phyloP scores from a whole-genome alignment of 1,140 invertebrate genomes.

The Rhagoletis pomonella region DNA sequence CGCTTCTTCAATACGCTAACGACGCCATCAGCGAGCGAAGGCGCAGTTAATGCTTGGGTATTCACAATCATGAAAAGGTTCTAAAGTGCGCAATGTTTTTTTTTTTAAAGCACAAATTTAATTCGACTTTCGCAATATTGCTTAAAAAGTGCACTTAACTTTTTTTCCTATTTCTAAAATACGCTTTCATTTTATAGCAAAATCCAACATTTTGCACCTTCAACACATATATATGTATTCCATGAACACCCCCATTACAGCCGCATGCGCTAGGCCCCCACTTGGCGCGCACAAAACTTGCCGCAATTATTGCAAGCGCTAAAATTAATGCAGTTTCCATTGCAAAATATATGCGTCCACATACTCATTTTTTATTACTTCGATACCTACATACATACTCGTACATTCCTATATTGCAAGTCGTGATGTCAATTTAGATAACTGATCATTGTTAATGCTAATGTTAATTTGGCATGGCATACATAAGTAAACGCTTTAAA shows the following conservation, averaged over 20 bases:
- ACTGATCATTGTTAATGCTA: conserved; percentile 47
- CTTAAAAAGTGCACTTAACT: too few relatives aligned
- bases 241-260: too few relatives aligned
- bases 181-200: too few relatives aligned
- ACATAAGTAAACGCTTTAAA: conserved; percentile 20
- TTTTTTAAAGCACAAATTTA: too few relatives aligned
- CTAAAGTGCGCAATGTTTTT: too few relatives aligned
- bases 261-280: too few relatives aligned
- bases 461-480: conserved; percentile 51
- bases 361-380: too few relatives aligned
- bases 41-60: too few relatives aligned
- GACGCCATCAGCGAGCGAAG: neutral
- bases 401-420: neutral
- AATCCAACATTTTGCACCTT: neutral
- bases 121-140: too few relatives aligned
- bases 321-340: conserved; percentile 26
- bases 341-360: neutral
- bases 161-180: neutral
- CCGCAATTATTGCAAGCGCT: conserved; percentile 30
- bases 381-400: neutral
- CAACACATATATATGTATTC: too few relatives aligned
- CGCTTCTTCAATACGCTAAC: neutral
- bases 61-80: too few relatives aligned
- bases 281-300: neutral
- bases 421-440: conserved; percentile 52